A percentile compares a stretch with the other conserved stretches of the same genome.
phyloP scores from a whole-genome alignment of 2,888 invertebrate species.

The Eurytoma adleriae region DNA sequence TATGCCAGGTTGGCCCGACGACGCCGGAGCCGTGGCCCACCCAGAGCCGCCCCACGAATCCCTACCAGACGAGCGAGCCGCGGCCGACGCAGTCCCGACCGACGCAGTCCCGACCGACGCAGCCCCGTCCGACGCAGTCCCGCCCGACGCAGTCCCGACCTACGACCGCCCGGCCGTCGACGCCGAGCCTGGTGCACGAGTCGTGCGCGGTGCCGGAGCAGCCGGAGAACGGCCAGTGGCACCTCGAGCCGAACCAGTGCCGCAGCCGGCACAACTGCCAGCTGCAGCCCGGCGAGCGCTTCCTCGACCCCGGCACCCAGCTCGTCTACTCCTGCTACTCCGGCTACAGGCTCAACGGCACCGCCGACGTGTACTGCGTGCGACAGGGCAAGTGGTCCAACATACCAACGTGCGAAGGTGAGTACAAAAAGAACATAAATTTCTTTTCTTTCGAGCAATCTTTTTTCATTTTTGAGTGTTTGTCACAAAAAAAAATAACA shows the following conservation, averaged over 20 bases:
- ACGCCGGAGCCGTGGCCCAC: constrained; percentile 16
- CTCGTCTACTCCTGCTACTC: constrained; percentile 68
- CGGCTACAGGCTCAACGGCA: constrained; percentile 64
- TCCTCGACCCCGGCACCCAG: constrained; percentile 64
- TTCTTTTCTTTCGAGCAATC: too few species aligned
- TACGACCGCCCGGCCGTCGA: background rate
- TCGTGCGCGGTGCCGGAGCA: constrained; percentile 65
- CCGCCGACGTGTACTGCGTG: constrained; percentile 64
- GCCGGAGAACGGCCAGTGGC: constrained; percentile 67
- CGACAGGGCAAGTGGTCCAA: constrained; percentile 65
- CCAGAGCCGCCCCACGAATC: background rate
- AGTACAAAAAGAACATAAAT: constrained; percentile 3
- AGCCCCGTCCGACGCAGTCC: background rate
- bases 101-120: background rate
- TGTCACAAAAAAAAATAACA: too few species aligned
- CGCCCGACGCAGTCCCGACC: background rate
- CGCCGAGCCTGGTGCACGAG: background rate
- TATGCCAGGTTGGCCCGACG: constrained; percentile 55
- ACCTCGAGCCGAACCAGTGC: constrained; percentile 65
- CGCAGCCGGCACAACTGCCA: constrained; percentile 58
- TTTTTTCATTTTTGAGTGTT: too few species aligned
- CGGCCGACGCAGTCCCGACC: background rate
- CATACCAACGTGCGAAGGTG: constrained; percentile 67
- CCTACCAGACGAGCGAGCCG: constrained; percentile 22
- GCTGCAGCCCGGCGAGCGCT: constrained; percentile 37